Evolutionary conservation across 1,140 invertebrate genomes (phyloP), one percentile per base, ranked within the genome.

Genomic region (Nilaparvata lugens): DNA sequence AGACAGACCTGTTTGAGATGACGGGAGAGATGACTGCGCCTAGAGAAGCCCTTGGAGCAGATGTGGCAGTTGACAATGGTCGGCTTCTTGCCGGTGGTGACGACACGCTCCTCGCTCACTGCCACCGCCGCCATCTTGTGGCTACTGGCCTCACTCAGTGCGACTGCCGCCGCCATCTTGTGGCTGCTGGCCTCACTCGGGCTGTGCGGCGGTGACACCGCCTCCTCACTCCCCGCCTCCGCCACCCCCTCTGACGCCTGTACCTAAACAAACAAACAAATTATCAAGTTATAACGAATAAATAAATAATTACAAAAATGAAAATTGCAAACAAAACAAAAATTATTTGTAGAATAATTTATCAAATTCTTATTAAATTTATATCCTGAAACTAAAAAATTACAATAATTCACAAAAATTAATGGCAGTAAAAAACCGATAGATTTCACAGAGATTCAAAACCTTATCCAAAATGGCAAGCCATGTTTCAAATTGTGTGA

Each of bases 41-140:
- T 60, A 1, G 68, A 67, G 43, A 69, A 70, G 18, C 61, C 60
- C 61, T 68, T 70, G 6, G 52, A 51, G 52, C 74, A 76, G 6
- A 71, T 45, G 25, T 67, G 60, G 63, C 74, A 76, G 13, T 56
- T 53, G 40, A 66, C 65, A 23, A 64, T 63, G 62, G 64, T 68
- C 1, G 64, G 62, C 60, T 67, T 63, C 14, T 53, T 28, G 25
- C 58, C 55, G 21, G 24, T 56, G 13, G 61, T 48, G 28, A 65
- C 6, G 28, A 65, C 6, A 11, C 31, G 31, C 9, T 35, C 31
- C 7, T 35, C 31, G 31, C 7, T 11, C 31, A 11, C 31, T 11
- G 7, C 16, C n/a, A 35, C 31, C 31, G 31, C 31, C 31, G 7
- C 28, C 28, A 4, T 6, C 16, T n/a, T 19, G 53, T 21, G n/a